Evolutionary conservation across 1,140 invertebrate genomes (phyloP), one percentile per base, ranked within the genome.

Genomic region (Drosophila repletoides): DNA sequence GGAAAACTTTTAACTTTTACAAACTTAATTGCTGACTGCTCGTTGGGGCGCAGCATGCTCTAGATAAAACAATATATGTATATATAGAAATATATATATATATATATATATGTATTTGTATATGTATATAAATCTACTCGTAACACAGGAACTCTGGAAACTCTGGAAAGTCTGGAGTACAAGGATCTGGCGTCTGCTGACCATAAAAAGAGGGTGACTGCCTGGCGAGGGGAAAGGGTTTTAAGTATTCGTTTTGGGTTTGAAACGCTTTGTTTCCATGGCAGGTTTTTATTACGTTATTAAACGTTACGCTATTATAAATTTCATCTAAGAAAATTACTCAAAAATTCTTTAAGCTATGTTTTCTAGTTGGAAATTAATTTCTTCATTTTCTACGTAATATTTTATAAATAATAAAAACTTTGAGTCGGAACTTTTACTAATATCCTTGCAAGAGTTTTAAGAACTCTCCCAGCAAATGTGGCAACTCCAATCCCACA

Each of bases 1-100:
- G 21, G 56, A 74, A 74, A 86, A 84, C 58, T 84, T 84, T 84
- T 69, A 79, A 84, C 80, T 84, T 83, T 72, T 45, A 59, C 80
- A 86, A 84, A 86, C 80, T 79, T 86, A 84, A 86, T 84, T 84
- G 80, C 71, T 80, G 59, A 38, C 33, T 61, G 48, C 33, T 51
- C 48, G 46, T 45, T 46, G 58, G 40, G 31, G 65, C 33, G 60
- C 52, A 56, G 33, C 9, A n/a, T 34, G 72, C 67, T 67, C 74
- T 61, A 84, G 73, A 81, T 71, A 76, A 63, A 68, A 33, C 64
- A 48, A 40, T 21, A 31, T 10, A 5, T 17, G 10, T 72, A 58
- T 64, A 56, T 21, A 19, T 45, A 43, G 22, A 12, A 12, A 19
- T 34, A 2, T n/a, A n/a, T n/a, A n/a, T 71, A 76, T 68, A 68